Conservation (phyloP, 2,797 vertebrate species). For the Eupleurogrammus muticus region DNA sequence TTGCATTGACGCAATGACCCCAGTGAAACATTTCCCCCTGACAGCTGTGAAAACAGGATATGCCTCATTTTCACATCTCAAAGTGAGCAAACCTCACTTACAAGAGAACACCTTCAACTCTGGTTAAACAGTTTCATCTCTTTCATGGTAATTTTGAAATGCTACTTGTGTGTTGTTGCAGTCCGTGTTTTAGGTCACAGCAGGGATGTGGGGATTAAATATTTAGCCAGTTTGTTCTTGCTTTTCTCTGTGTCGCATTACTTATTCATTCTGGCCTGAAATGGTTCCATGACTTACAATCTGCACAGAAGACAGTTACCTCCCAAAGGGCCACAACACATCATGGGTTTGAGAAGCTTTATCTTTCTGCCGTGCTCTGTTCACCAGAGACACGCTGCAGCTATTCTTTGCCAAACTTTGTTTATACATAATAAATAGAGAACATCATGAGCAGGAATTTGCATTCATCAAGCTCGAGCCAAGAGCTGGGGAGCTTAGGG, state of each 20-base stretch:
- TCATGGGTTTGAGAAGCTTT: slow-evolving; percentile 56
- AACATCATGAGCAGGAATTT: slow-evolving; percentile 45
- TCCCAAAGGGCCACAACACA: slow-evolving; percentile 61
- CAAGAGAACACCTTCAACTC: slow-evolving; percentile 25
- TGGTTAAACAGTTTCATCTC: slow-evolving; percentile 41
- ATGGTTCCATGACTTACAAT: slow-evolving; percentile 66
- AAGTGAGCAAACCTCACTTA: slow-evolving; percentile 12
- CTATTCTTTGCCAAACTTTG: slow-evolving; percentile 54
- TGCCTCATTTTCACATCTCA: slow-evolving; percentile 22
- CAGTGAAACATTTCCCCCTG: slow-evolving; percentile 6
- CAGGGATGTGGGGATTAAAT: slow-evolving; percentile 70
- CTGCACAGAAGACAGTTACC: slow-evolving; percentile 54
- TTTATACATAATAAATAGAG: slow-evolving; percentile 66
- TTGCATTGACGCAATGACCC: slow-evolving; percentile 12
- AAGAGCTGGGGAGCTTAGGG: slow-evolving; percentile 7
- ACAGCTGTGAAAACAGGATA: slow-evolving; percentile 11
- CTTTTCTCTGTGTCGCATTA: slow-evolving; percentile 67
- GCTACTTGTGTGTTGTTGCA: slow-evolving; percentile 36
- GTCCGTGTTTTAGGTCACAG: slow-evolving; percentile 65
- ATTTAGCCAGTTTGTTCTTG: slow-evolving; percentile 68
- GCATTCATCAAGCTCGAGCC: slow-evolving; percentile 39
- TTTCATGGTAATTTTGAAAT: slow-evolving; percentile 42
- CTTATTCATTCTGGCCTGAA: slow-evolving; percentile 77
- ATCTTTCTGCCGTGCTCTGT: slow-evolving; percentile 33
- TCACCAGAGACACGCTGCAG: slow-evolving; percentile 57